These are phyloP conservation scores for Eubasilissa splendida DNA, from an alignment of 2,888 invertebrate species.

Conservation along the genomic window DNA sequence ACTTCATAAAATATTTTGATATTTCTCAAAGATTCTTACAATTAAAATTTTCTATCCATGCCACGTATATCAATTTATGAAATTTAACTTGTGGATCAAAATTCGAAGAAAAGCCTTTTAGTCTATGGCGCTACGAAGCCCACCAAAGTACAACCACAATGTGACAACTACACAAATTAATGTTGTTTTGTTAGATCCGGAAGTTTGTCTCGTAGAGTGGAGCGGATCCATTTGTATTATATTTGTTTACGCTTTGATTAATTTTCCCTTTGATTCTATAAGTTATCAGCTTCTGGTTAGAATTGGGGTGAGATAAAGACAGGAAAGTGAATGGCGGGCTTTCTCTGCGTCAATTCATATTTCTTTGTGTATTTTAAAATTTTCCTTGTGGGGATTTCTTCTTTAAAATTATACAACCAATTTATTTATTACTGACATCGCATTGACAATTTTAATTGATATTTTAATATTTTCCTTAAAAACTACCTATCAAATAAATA, in stretches of 20 bases:
- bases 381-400: too few relatives aligned
- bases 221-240: slow-evolving; percentile 42
- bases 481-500: too few relatives aligned
- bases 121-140: slow-evolving; percentile 16
- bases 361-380: too few relatives aligned
- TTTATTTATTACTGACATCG: too few relatives aligned
- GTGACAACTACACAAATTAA: slow-evolving; percentile 51
- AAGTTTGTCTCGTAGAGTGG: slow-evolving; percentile 39
- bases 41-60: too few relatives aligned
- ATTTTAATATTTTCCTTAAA: too few relatives aligned
- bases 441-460: too few relatives aligned
- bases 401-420: too few relatives aligned
- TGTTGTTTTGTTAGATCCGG: slow-evolving; percentile 48
- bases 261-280: slow-evolving; percentile 30
- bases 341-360: too few relatives aligned
- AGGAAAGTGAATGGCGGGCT: too few relatives aligned
- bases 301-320: not conserved
- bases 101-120: not conserved
- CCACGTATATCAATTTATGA: not conserved
- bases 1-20: too few relatives aligned
- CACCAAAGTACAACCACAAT: slow-evolving; percentile 32
- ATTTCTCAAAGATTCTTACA: too few relatives aligned
- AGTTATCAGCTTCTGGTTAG: not conserved
- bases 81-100: not conserved
- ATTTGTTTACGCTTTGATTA: slow-evolving; percentile 38